Base-by-base conservation (phyloP, 2,797 vertebrate species). In the Adrianichthys oophorus region DNA sequence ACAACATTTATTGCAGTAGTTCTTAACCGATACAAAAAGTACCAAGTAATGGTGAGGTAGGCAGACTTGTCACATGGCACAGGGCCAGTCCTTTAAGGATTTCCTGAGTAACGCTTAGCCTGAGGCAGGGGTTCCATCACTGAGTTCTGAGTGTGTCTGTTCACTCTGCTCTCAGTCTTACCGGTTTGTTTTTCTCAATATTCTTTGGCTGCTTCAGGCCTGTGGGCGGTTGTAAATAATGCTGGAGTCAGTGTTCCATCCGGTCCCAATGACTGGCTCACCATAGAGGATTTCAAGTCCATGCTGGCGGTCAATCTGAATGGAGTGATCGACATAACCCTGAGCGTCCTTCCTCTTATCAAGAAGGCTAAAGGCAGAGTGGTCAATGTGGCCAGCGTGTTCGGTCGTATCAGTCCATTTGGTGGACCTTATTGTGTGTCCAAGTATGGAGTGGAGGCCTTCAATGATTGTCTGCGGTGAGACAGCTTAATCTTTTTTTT, bases 161-260 rank as follows among this genome's bases (percentile, higher is more conserved):
- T 32, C 8, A 5, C 7, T 6, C 7, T 32, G 29, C 29, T 32
- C 29, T 32, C 29, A 32, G 29, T 32, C 29, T 32, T 7, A 37
- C 32, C 2, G 10, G 3, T 37, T 32, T 32, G 29, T 10, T 32
- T 32, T 32, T 40, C 6, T 65, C 15, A 1, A 19, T 24, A 40
- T 19, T 5, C 16, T 56, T 57, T 7, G 68, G 24, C 44, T 19
- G 2, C 47, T 65, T 0, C 70, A 93, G 92, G 91, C 44, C 77
- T 93, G 12, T 93, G 92, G 92, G 90, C 84, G 0, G 82, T 93
- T 2, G 90, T 93, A 17, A 92, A 93, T 72, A 92, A 93, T 0
- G 91, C 92, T 0, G 92, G 92, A 2, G 68, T 92, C 13, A 46
- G 78, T 1, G 1, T 80, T 8, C 89, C 91, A 0, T 72, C 88